Evolutionary conservation across 2,888 invertebrate genomes (phyloP).

Genomic region (Pyrocoelia pectoralis): DNA sequence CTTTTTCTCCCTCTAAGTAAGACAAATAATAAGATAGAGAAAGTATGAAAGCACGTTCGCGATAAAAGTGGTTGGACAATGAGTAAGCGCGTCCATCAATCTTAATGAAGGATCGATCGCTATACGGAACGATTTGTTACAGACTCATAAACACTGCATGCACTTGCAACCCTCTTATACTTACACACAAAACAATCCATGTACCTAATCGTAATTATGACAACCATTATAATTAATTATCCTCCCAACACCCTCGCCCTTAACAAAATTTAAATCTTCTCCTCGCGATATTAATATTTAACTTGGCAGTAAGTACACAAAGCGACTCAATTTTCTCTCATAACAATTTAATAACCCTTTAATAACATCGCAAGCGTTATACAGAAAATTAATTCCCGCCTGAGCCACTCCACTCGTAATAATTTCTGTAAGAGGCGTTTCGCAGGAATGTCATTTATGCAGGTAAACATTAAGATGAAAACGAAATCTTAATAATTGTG

Average conservation of each 20-base stretch:
- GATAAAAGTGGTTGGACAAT: conserved; percentile 39
- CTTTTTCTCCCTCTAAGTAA: conserved; percentile 20
- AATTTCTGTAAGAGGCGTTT: conserved; percentile 45
- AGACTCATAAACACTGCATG: conserved; percentile 50
- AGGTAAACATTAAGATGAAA: conserved; percentile 55
- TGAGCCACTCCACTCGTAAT: conserved; percentile 51
- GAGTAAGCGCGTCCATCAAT: conserved; percentile 49
- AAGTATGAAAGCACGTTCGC: conserved; percentile 34
- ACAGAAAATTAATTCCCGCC: conserved; percentile 54
- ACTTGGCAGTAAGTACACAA: conserved; percentile 31
- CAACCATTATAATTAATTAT: not conserved
- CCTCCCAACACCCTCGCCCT: not conserved
- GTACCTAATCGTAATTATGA: conserved; percentile 15
- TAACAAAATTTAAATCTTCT: not conserved
- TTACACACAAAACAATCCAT: conserved; percentile 24
- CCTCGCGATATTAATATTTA: conserved; percentile 33
- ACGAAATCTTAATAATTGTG: conserved; percentile 59
- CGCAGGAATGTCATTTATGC: conserved; percentile 51
- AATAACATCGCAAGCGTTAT: conserved; percentile 53
- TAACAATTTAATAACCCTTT: conserved; percentile 56
- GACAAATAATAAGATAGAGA: conserved; percentile 28
- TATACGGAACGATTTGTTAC: conserved; percentile 51
- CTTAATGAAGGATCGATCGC: conserved; percentile 52
- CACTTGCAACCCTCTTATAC: conserved; percentile 40
- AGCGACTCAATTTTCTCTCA: conserved; percentile 47